Evolutionary conservation across 2,113 vertebrate genomes (phyloP).

Genomic region (Notarius lentiginosus): DNA sequence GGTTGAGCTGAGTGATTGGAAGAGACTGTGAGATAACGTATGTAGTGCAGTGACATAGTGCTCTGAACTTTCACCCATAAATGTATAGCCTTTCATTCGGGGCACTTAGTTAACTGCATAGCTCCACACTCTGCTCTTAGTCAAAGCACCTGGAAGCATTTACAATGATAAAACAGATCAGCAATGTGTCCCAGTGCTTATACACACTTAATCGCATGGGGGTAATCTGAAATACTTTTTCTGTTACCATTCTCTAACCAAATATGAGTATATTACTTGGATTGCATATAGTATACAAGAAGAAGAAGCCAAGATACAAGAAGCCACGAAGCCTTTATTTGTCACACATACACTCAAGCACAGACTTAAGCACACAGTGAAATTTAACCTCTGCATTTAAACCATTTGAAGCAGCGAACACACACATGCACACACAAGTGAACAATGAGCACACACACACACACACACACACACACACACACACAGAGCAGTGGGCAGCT

Average conservation of each 20-base stretch:
- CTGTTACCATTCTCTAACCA: neutral
- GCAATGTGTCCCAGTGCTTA: neutral
- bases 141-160: slow-evolving; percentile 9
- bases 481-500: no score
- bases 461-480: no score
- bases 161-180: neutral
- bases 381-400: no score
- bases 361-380: no score
- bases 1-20: slow-evolving; percentile 9
- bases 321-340: no score
- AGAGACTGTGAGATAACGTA: slow-evolving; percentile 21
- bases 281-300: neutral
- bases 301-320: no score
- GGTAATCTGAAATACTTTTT: neutral
- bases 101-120: slow-evolving; percentile 10
- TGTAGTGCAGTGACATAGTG: slow-evolving; percentile 7
- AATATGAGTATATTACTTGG: neutral
- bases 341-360: no score
- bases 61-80: slow-evolving; percentile 19
- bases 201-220: neutral
- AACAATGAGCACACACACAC: no score
- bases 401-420: no score
- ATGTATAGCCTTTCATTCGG: slow-evolving; percentile 14
- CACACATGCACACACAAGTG: no score
- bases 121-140: neutral